These are phyloP conservation scores for Phylloscopus collybita DNA, from an alignment of 2,797 vertebrate genomes.

Conservation along the genomic window DNA sequence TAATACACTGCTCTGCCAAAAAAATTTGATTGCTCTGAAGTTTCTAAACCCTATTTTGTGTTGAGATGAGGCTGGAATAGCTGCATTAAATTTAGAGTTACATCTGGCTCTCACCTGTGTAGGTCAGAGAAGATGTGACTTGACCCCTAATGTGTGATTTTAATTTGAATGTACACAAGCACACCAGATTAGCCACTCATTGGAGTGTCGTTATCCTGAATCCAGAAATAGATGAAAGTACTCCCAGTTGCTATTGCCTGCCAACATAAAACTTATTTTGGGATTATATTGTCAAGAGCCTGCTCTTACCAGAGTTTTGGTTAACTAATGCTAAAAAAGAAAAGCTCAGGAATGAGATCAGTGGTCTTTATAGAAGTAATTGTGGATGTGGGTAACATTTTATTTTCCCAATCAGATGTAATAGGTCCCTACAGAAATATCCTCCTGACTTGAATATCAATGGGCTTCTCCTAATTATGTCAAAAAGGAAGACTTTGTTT, in stretches of 20 bases:
- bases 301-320: constrained; percentile 42
- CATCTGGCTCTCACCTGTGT: background rate
- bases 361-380: constrained; percentile 55
- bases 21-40: background rate
- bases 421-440: constrained; percentile 53
- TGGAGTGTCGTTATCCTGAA: constrained; percentile 50
- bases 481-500: background rate
- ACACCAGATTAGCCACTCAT: constrained; percentile 11
- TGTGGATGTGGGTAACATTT: constrained; percentile 66
- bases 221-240: constrained; percentile 40
- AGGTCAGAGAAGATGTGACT: background rate
- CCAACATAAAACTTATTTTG: constrained; percentile 58
- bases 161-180: background rate
- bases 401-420: constrained; percentile 58
- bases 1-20: background rate
- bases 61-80: background rate
- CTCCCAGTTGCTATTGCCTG: constrained; percentile 46
- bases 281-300: constrained; percentile 63
- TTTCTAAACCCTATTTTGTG: background rate
- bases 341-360: constrained; percentile 59
- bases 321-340: constrained; percentile 61
- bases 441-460: constrained; percentile 52
- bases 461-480: constrained; percentile 9
- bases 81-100: background rate
- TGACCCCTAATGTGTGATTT: background rate